A percentile compares a stretch with the other conserved stretches of the same genome.
phyloP scores from a whole-genome alignment of 2,888 invertebrate genomes.

The Drosophila mettleri region DNA sequence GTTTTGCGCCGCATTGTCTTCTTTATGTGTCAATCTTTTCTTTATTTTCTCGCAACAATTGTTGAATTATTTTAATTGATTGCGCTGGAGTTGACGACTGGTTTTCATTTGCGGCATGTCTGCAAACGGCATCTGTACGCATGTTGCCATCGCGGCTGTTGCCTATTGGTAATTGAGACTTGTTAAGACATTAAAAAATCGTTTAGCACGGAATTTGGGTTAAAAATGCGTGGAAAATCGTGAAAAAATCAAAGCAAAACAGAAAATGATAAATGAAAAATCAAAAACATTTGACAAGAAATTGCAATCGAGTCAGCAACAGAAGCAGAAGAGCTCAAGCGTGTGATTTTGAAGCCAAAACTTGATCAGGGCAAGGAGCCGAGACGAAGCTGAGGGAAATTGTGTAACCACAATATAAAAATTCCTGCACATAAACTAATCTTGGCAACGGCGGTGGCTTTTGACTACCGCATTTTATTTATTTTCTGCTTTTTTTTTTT shows the following conservation, averaged over 20 bases:
- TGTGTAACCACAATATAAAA: constrained; percentile 78
- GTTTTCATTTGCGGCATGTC: constrained; percentile 58
- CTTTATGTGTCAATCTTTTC: constrained; percentile 36
- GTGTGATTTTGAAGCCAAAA: constrained; percentile 59
- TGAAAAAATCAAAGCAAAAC: constrained; percentile 55
- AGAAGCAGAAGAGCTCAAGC: constrained; percentile 58
- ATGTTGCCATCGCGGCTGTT: constrained; percentile 48
- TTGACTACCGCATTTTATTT: constrained; percentile 67
- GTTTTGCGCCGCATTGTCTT: constrained; percentile 65
- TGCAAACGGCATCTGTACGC: constrained; percentile 60
- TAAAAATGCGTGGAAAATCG: constrained; percentile 81
- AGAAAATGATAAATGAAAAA: constrained; percentile 7
- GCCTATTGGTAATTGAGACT: constrained; percentile 77
- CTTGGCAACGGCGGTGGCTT: constrained; percentile 49
- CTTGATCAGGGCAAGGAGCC: constrained; percentile 27
- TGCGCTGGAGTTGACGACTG: constrained; percentile 51
- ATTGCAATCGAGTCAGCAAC: constrained; percentile 28
- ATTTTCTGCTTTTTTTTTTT: constrained; percentile 6
- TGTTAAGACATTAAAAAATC: constrained; percentile 81
- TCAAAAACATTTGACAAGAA: constrained; percentile 25
- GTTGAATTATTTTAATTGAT: constrained; percentile 80
- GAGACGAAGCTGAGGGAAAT: constrained; percentile 54
- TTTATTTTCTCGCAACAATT: constrained; percentile 66
- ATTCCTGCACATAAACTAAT: constrained; percentile 80
- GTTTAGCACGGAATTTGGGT: constrained; percentile 78